phyloP scores from a whole-genome alignment of 2,113 vertebrate genomes.

The Pluvianellus socialis region DNA sequence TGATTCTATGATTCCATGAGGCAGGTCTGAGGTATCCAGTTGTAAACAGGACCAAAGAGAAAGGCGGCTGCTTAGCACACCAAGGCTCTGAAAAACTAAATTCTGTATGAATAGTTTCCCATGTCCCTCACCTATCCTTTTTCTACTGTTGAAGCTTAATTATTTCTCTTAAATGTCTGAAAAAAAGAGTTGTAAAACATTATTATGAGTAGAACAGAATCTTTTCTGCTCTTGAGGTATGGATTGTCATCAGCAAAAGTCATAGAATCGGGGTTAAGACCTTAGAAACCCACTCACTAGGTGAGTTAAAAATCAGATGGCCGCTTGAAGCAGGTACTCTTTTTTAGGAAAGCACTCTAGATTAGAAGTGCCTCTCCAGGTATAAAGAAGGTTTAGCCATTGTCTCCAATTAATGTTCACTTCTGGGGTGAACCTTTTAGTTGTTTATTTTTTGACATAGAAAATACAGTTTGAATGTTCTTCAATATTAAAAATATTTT shows the following conservation, averaged over 20 bases:
- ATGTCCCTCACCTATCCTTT: neutral
- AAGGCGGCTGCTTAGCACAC: neutral
- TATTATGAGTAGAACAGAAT: neutral
- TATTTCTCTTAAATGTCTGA: neutral
- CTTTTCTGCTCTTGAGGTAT: neutral
- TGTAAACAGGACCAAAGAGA: neutral
- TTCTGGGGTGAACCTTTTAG: neutral
- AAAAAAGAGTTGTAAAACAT: neutral
- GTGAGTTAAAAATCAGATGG: neutral
- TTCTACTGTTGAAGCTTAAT: neutral
- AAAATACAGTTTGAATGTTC: no score
- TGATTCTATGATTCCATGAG: no score
- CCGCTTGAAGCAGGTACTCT: slow-evolving; percentile 4
- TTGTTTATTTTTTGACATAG: neutral
- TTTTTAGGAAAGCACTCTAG: slow-evolving; percentile 8
- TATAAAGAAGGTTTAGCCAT: neutral
- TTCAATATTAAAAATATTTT: neutral
- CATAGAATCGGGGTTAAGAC: slow-evolving; percentile 29
- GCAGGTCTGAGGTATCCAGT: neutral
- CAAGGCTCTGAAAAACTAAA: neutral
- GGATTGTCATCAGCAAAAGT: slow-evolving; percentile 12
- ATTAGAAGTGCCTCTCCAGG: neutral
- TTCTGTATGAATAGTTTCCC: neutral
- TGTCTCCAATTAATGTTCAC: neutral
- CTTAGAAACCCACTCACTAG: neutral